phyloP scores from a whole-genome alignment of 2,113 vertebrate genomes.

The Pseudorhombus dupliciocellatus region DNA sequence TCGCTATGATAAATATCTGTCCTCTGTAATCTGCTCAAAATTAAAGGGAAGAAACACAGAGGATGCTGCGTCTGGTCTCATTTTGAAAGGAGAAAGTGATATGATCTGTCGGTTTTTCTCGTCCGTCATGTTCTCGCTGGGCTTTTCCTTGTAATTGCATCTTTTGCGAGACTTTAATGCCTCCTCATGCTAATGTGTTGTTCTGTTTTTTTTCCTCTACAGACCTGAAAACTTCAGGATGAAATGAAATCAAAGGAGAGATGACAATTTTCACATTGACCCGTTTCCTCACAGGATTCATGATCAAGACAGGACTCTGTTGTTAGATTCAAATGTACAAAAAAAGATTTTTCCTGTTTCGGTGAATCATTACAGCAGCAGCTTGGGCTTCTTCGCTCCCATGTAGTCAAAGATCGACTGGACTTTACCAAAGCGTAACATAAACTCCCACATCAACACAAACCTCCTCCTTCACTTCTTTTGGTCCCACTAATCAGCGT shows the following conservation, averaged over 20 bases:
- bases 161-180: slow-evolving; percentile 8
- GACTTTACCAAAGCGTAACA: slow-evolving; percentile 7
- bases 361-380: neutral
- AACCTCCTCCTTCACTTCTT: neutral
- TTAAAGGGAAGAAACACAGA: slow-evolving; percentile 38
- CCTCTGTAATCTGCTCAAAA: slow-evolving; percentile 48
- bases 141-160: slow-evolving; percentile 27
- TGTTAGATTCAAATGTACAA: neutral
- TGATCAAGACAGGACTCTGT: neutral
- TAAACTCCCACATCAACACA: slow-evolving; percentile 7
- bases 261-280: neutral
- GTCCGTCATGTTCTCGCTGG: slow-evolving; percentile 36
- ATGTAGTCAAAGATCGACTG: slow-evolving; percentile 6
- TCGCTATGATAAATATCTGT: slow-evolving; percentile 56
- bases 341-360: slow-evolving; percentile 8
- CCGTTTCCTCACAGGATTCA: neutral
- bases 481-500: slow-evolving; percentile 21
- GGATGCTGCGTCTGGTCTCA: slow-evolving; percentile 35
- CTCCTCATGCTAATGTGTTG: slow-evolving; percentile 38
- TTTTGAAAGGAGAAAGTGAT: slow-evolving; percentile 45
- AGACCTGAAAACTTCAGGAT: slow-evolving; percentile 82
- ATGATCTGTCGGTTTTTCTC: slow-evolving; percentile 36
- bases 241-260: slow-evolving; percentile 68
- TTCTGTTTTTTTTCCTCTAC: slow-evolving; percentile 56
- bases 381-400: neutral